These are phyloP conservation scores for Camponotus fellah DNA, from an alignment of 2,888 invertebrate genomes.

Conservation along the genomic window DNA sequence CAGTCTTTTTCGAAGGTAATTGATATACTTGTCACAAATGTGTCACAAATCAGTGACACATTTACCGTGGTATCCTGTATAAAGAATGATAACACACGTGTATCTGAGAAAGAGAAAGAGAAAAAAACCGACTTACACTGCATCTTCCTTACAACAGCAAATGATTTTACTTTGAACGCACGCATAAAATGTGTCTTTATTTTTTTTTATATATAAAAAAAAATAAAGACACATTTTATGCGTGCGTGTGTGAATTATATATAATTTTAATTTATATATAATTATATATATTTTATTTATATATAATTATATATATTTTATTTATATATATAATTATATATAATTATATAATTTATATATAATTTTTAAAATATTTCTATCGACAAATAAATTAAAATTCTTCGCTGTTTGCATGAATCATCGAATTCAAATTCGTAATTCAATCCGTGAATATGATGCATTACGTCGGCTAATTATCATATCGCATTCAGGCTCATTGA, in stretches of 20 bases:
- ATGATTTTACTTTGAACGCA: constrained; percentile 10
- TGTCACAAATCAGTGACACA: not conserved
- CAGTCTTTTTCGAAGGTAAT: not conserved
- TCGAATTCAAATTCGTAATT: constrained; percentile 59
- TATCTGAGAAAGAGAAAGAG: not conserved
- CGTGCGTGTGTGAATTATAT: too few species aligned
- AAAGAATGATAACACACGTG: not conserved
- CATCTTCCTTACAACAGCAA: not conserved
- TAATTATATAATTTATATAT: not conserved
- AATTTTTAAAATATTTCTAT: not conserved
- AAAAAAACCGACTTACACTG: not conserved
- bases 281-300: not conserved
- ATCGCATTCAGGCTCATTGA: constrained; percentile 68
- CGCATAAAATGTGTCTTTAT: not conserved
- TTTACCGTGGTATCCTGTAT: not conserved
- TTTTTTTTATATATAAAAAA: too few species aligned
- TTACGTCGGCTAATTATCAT: constrained; percentile 66
- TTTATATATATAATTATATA: not conserved
- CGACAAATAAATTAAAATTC: not conserved
- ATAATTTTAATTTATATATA: not conserved
- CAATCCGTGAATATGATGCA: constrained; percentile 65
- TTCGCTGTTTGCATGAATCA: constrained; percentile 16
- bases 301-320: not conserved
- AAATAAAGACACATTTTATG: too few species aligned
- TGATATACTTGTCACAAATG: not conserved